Conservation (phyloP, 2,888 invertebrate genomes). For the Lepidocyrtinus sp. region DNA sequence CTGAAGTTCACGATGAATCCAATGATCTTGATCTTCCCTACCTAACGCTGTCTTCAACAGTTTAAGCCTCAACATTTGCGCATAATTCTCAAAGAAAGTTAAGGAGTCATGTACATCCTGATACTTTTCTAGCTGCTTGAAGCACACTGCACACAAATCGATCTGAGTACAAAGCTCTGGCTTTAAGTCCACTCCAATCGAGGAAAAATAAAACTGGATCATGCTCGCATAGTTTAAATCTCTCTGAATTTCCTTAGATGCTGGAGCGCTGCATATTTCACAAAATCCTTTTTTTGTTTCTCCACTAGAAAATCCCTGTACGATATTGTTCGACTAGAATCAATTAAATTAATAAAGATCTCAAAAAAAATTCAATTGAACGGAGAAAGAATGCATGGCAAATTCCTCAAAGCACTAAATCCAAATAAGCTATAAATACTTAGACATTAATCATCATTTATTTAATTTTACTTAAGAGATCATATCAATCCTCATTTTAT, state of each 20-base stretch:
- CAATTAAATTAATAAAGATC: slow-evolving; percentile 4
- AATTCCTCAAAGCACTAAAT: slow-evolving; percentile 21
- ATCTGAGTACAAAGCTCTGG: slow-evolving; percentile 14
- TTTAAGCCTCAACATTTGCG: not conserved
- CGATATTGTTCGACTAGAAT: not conserved
- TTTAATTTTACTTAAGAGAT: slow-evolving; percentile 15
- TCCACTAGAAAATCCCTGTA: not conserved
- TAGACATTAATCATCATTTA: slow-evolving; percentile 16
- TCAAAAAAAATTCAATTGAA: not conserved
- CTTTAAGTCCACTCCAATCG: slow-evolving; percentile 29
- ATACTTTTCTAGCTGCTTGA: slow-evolving; percentile 15
- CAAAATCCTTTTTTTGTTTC: slow-evolving; percentile 14
- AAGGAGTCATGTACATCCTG: slow-evolving; percentile 17
- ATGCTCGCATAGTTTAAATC: not conserved
- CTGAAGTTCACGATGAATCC: slow-evolving; percentile 20
- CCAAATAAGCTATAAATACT: not conserved
- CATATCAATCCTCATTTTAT: slow-evolving; percentile 25
- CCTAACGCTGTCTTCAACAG: slow-evolving; percentile 25
- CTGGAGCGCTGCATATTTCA: slow-evolving; percentile 9
- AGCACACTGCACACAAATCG: slow-evolving; percentile 26
- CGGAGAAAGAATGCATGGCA: not conserved
- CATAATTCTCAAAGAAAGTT: slow-evolving; percentile 14
- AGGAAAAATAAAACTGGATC: slow-evolving; percentile 22
- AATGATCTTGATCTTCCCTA: not conserved
- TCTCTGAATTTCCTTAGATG: slow-evolving; percentile 13